Evolutionary conservation across 2,797 vertebrate genomes (phyloP).

Genomic region (Ctenochaetus hawaiiensis): DNA sequence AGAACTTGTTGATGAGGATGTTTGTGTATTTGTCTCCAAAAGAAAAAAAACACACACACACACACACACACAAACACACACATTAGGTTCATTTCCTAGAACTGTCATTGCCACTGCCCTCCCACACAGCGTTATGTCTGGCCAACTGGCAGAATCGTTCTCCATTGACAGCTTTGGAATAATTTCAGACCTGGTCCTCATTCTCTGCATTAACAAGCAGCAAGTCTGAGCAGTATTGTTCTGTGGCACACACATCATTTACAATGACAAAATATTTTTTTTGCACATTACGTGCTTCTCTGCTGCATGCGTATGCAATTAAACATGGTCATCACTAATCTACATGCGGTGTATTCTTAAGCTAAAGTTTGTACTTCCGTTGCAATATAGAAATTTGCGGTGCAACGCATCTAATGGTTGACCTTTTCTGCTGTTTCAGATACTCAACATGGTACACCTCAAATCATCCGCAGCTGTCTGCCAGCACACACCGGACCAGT

Average conservation of each 20-base stretch:
- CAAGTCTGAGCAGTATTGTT: slow-evolving; percentile 8
- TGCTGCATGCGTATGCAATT: background rate
- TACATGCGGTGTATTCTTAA: background rate
- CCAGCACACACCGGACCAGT: slow-evolving; percentile 35
- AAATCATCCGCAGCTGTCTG: slow-evolving; percentile 60
- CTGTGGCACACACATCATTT: slow-evolving; percentile 14
- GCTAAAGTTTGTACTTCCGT: background rate
- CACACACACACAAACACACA: too few species aligned
- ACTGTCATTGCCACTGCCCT: slow-evolving; percentile 41
- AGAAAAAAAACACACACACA: too few species aligned
- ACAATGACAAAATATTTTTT: slow-evolving; percentile 7
- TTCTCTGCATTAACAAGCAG: slow-evolving; percentile 36
- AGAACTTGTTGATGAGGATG: slow-evolving; percentile 16
- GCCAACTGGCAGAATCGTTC: slow-evolving; percentile 48
- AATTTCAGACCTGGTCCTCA: slow-evolving; percentile 25
- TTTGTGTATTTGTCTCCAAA: slow-evolving; percentile 31
- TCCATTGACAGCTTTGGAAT: slow-evolving; percentile 42
- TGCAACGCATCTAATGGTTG: background rate
- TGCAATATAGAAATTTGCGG: slow-evolving; percentile 4
- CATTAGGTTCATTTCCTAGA: slow-evolving; percentile 49
- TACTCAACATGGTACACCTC: slow-evolving; percentile 27
- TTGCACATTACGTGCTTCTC: slow-evolving; percentile 1
- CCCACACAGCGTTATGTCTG: slow-evolving; percentile 55
- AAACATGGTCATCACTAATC: background rate
- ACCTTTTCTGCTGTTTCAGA: slow-evolving; percentile 31